Evolutionary conservation across 2,888 invertebrate genomes (phyloP), one percentile per base, ranked within the genome.

Genomic region (Ormia ochracea): DNA sequence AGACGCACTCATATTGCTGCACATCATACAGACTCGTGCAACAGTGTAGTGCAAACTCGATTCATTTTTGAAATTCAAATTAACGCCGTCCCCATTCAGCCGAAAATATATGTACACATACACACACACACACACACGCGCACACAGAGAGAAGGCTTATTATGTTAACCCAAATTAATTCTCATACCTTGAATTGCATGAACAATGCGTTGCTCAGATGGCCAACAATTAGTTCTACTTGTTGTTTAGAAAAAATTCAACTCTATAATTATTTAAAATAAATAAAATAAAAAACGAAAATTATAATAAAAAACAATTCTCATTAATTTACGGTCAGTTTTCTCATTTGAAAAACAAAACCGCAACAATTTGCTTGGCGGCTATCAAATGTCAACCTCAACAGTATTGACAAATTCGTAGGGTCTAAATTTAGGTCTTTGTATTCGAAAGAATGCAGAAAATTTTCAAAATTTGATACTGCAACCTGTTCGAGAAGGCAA

Each of bases 121-220:
- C 52, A 2, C 31, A 28, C 14, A 41, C 6, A 56, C 52, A 3
- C 31, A 54, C 14, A 14, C 4, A 68, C 5, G 17, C 14, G 33
- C 6, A 43, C 21, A 12, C 21, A 31, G 3, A n/a, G 17, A 9
- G 43, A 3, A 12, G 14, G 9, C 33, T 70, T 69, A 43, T 69
- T 70, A 58, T 65, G 33, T 74, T 63, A 74, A 78, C 78, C 78
- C 78, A 68, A 74, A 63, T 74, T 74, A 69, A 36, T 78, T 78
- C 78, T 48, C 78, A 78, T 74, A 74, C 78, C 78, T 78, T 78
- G 78, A 74, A 58, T 63, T 48, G 56, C 68, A 56, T 33, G 78
- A 69, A 74, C 28, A 65, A 56, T 73, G 28, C 28, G 33, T 45
- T 36, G 26, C 26, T 31, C 59, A 65, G 65, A 65, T 65, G 38